Evolutionary conservation across 2,797 vertebrate species (phyloP), one percentile per base, ranked within the genome.

Genomic region (Melopsittacus undulatus): DNA sequence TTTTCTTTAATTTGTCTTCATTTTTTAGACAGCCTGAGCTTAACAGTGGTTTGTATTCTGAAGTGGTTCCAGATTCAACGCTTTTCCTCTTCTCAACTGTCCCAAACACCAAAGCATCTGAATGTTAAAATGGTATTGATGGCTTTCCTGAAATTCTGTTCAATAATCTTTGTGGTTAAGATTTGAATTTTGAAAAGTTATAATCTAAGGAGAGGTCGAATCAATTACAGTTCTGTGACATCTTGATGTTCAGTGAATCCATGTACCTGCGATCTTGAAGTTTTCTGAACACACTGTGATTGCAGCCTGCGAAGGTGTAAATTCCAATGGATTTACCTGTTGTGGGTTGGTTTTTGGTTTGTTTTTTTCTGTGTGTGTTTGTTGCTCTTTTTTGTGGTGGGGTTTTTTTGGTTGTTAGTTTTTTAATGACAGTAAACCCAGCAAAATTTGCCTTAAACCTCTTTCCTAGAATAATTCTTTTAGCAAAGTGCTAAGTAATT

Each of bases 1-100:
- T 92, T 92, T 95, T 91, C 77, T 89, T 93, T 63, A 86, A 93
- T 95, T 92, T 61, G 79, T 89, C 86, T 94, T 94, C 66, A 84
- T 89, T 84, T 93, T 92, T 87, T 5, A 76, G 94, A 89, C 92
- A 96, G 63, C 61, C 46, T 20, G 38, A 90, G 56, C 27, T 89
- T 82, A 73, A 63, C 61, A 48, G 40, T 42, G 17, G 12, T 45
- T 67, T 90, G 5, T n/a, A 36, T 87, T 87, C 63, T 69, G 74
- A 93, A 87, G 74, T 54, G n/a, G 30, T 86, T 94, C 54, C 70
- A 86, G 48, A 83, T 76, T 26, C 80, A 69, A 5, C 14, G 46
- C 26, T 82, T 49, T 57, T 95, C 29, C 29, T 80, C 26, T 67
- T 86, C 46, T 79, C 38, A 67, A 16, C 24, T 22, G 13, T 45